Conservation (phyloP, 2,797 vertebrate species). For the Leptodactylus fallax region DNA sequence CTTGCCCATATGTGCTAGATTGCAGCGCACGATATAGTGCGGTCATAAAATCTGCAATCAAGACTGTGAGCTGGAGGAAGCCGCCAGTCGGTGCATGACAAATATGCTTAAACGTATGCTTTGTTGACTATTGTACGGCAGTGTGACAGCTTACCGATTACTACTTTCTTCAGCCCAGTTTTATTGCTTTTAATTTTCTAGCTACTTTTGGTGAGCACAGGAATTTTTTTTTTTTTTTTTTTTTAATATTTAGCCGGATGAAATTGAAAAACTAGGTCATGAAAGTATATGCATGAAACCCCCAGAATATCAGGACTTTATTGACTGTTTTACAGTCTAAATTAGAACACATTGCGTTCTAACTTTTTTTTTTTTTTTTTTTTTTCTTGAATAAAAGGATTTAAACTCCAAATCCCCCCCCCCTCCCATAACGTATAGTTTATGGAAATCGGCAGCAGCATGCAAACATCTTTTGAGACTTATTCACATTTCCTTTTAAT, state of each 20-base stretch:
- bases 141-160: constrained; percentile 22
- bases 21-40: constrained; percentile 24
- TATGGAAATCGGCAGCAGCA: too few relatives aligned
- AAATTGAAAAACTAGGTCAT: constrained; percentile 25
- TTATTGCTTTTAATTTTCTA: constrained; percentile 45
- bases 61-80: constrained; percentile 22
- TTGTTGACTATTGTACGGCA: constrained; percentile 48
- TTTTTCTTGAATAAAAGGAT: too few relatives aligned
- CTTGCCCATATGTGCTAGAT: constrained; percentile 17
- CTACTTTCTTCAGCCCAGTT: background rate
- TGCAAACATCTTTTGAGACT: too few relatives aligned
- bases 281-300: background rate
- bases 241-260: background rate
- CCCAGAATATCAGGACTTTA: background rate
- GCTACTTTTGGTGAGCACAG: background rate
- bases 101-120: constrained; percentile 38
- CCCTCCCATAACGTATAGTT: too few relatives aligned
- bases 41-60: constrained; percentile 1
- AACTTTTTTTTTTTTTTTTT: too few relatives aligned
- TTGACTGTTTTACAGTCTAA: background rate
- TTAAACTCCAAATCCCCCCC: too few relatives aligned
- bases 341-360: background rate
- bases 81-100: background rate
- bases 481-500: too few relatives aligned
- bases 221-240: background rate